Evolutionary conservation across 1,140 invertebrate species (phyloP).

Genomic region (Riptortus pedestris): DNA sequence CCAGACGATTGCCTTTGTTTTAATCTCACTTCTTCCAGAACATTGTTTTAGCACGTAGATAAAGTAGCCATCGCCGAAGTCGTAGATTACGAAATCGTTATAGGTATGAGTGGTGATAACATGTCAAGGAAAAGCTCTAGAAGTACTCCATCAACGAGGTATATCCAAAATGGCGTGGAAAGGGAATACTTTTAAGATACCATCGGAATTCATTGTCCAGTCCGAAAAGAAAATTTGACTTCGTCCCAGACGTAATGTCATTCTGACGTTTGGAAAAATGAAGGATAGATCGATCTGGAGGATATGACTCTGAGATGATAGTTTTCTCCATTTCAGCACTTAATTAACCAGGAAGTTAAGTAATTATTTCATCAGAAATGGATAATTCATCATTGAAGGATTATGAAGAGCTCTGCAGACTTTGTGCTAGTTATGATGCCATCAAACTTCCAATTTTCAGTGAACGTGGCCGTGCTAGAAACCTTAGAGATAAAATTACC

Average conservation of each 20-base stretch:
- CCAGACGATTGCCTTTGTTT: background rate
- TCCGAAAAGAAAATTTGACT: too few relatives aligned
- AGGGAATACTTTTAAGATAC: background rate
- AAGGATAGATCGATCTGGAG: too few relatives aligned
- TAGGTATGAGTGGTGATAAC: background rate
- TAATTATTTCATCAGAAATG: background rate
- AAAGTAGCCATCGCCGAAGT: background rate
- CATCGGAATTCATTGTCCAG: too few relatives aligned
- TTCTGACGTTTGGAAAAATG: too few relatives aligned
- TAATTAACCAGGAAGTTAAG: background rate
- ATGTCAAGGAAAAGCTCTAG: slow-evolving; percentile 8
- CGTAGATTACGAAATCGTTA: too few relatives aligned
- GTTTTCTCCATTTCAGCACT: background rate
- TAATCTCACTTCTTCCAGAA: background rate
- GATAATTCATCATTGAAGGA: slow-evolving; percentile 29
- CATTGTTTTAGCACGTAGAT: background rate
- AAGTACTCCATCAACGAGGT: background rate
- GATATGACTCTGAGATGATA: background rate
- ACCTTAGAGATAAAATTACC: slow-evolving; percentile 43
- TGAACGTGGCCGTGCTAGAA: slow-evolving; percentile 40
- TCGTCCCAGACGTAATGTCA: too few relatives aligned
- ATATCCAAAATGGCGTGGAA: slow-evolving; percentile 18
- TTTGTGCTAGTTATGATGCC: slow-evolving; percentile 43
- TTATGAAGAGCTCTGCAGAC: slow-evolving; percentile 42
- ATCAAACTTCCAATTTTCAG: slow-evolving; percentile 44